Base-by-base conservation (phyloP, 2,888 invertebrate genomes). In the Watsonalla binaria region DNA sequence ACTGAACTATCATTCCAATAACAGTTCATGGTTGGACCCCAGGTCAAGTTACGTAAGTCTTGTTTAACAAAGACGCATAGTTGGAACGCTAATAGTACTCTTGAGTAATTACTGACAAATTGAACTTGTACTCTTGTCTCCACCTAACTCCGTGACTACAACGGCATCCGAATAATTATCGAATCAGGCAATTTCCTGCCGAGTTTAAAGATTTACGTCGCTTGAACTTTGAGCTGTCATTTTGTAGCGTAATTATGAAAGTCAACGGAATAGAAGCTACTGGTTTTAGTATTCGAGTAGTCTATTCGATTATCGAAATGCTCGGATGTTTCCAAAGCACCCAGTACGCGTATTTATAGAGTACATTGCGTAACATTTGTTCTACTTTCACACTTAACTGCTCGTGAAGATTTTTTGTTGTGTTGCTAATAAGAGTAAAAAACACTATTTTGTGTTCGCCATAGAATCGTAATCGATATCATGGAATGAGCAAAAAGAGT, bases 161-260 rank as follows among this genome's bases (percentile, higher is more conserved):
- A 8, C 68, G 71, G 77, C 72, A 76, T 82, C 74, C 70, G 70
- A 75, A 76, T 85, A 84, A 88, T 89, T 89, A 88, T 81, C 82
- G 81, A 83, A 84, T 88, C 83, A 87, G 79, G 72, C 72, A 69
- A 68, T 78, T 83, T 88, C 87, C 89, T 82, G 78, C 67, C 71
- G 55, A 46, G 51, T 49, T 58, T 58, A 57, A 61, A 61, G 66
- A 68, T 67, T 70, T 67, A 58, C 47, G 48, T 54, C 42, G 42
- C 42, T 11, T 42, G 42, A 42, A 42, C 42, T 42, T 42, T 42
- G 6, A 5, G 42, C 11, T 11, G 7, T 11, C 42, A 42, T 42
- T 7, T 11, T 5, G 11, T 42, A 11, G 0, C 11, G 11, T 42
- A 11, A 42, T 42, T 5, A 11, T 11, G 11, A 42, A 42, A 42